Conservation (phyloP, 2,113 vertebrate species). For the Pyrgilauda ruficollis region DNA sequence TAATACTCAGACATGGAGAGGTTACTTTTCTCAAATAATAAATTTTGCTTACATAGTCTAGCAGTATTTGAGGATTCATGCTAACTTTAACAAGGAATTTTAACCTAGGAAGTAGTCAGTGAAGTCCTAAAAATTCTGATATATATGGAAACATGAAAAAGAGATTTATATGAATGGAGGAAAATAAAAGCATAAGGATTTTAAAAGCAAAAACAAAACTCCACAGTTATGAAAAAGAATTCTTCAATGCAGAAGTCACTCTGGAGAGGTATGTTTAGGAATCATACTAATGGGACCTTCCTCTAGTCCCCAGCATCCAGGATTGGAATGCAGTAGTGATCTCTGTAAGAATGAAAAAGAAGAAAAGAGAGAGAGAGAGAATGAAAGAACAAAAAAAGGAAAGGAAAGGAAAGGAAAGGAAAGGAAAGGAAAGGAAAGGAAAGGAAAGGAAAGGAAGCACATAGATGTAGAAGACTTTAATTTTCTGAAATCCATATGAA, state of each 20-base stretch:
- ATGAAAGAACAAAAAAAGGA: background rate
- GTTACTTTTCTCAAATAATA: background rate
- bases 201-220: background rate
- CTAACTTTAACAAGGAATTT: background rate
- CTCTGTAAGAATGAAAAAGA: background rate
- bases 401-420: no score
- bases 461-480: background rate
- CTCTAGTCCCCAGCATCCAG: background rate
- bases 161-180: background rate
- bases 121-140: background rate
- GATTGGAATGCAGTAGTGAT: background rate
- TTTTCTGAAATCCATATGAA: background rate
- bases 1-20: background rate
- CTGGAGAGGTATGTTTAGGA: background rate
- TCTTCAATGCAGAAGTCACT: background rate
- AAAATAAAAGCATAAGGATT: background rate
- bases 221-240: background rate
- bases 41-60: background rate
- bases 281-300: background rate
- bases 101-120: background rate
- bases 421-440: no score
- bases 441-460: rapidly evolving
- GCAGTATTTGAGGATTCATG: background rate
- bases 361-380: background rate
- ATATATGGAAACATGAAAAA: background rate